Percentiles rank a stretch among this genome's conserved stretches.
These are phyloP conservation scores for Acropora yongei DNA, from an alignment of 64 coral and sea anemone species.

Conservation along the genomic window DNA sequence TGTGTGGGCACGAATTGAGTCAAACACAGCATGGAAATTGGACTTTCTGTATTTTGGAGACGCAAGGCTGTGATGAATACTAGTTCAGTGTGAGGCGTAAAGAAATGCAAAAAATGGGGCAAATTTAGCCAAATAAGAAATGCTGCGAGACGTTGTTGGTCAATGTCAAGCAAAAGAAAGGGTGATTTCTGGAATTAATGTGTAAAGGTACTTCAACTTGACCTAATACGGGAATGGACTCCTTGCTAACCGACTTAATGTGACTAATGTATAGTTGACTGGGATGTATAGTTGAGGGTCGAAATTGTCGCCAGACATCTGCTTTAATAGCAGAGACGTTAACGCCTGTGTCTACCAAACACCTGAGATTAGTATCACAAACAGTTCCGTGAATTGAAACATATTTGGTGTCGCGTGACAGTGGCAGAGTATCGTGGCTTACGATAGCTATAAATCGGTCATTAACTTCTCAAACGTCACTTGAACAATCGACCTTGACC, in stretches of 20 bases:
- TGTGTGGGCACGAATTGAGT: no score
- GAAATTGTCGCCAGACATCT: neutral
- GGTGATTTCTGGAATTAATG: neutral
- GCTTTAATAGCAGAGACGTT: slow-evolving; percentile 49
- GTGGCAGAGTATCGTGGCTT: neutral
- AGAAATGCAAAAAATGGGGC: no score
- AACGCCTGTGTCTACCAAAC: slow-evolving; percentile 44
- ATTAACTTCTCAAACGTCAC: neutral
- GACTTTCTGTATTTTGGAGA: no score
- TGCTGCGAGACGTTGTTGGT: no score
- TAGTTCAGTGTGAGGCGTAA: no score
- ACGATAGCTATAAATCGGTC: neutral
- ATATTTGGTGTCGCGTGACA: neutral
- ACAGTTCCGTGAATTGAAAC: slow-evolving; percentile 34
- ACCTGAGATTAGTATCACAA: neutral
- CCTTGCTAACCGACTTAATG: neutral
- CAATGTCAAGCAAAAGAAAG: no score
- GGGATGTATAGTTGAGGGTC: neutral
- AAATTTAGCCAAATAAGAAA: no score
- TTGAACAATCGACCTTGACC: no score
- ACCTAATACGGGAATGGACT: slow-evolving; percentile 21
- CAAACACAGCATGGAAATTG: no score
- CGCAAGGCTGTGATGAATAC: no score
- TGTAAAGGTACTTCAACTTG: slow-evolving; percentile 34
- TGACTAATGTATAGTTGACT: neutral